These are phyloP conservation scores for Tadarida brasiliensis DNA, from an alignment of 2,797 vertebrate genomes.

Conservation along the genomic window DNA sequence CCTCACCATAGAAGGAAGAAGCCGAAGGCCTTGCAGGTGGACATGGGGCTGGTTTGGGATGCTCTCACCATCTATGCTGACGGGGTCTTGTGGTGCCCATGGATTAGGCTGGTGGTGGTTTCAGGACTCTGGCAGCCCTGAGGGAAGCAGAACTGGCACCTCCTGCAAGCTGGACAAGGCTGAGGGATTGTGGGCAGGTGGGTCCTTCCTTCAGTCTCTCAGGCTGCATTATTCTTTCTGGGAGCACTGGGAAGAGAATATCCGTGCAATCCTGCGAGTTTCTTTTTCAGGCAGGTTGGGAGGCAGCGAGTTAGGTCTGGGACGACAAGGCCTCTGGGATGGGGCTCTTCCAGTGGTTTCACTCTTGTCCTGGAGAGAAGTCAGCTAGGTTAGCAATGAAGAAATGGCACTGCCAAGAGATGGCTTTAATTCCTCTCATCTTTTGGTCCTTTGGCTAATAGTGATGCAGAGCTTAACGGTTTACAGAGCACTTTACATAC, in stretches of 20 bases:
- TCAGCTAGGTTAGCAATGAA: slow-evolving; percentile 18
- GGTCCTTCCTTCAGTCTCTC: background rate
- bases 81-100: background rate
- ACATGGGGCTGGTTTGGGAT: background rate
- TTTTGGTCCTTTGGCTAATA: background rate
- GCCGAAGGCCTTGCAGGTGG: background rate
- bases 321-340: slow-evolving; percentile 14
- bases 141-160: background rate
- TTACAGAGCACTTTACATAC: background rate
- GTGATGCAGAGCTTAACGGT: background rate
- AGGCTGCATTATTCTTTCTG: slow-evolving; percentile 48
- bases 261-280: slow-evolving; percentile 86
- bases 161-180: background rate
- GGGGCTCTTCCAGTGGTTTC: background rate
- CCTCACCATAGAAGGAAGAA: background rate
- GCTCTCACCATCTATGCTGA: background rate
- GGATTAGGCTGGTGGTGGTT: background rate
- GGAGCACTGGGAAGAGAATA: slow-evolving; percentile 87
- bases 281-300: slow-evolving; percentile 82
- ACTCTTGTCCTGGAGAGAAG: slow-evolving; percentile 74
- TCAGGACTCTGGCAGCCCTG: background rate
- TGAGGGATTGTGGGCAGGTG: background rate
- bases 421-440: background rate
- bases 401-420: background rate
- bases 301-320: slow-evolving; percentile 29